A percentile compares a stretch with the other conserved stretches of the same genome.
Evolutionary conservation across 2,888 invertebrate species (phyloP).

Genomic region (Drosophila formosana): DNA sequence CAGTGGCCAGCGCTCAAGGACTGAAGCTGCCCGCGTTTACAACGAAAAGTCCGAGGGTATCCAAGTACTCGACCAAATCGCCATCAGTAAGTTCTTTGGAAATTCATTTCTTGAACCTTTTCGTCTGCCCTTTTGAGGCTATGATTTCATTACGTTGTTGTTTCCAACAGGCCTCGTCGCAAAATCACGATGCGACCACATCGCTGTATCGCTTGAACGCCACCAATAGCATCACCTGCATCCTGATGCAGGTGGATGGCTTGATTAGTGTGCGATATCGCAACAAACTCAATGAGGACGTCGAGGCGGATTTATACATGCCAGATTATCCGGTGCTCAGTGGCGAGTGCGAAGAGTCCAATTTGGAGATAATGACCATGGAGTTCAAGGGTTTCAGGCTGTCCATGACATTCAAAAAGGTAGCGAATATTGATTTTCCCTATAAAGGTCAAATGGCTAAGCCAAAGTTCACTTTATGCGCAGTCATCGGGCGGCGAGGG

Average conservation of each 20-base stretch:
- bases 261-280: slow-evolving; percentile 90
- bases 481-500: slow-evolving; percentile 95
- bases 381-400: slow-evolving; percentile 91
- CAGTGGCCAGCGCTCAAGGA: slow-evolving; percentile 77
- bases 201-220: slow-evolving; percentile 89
- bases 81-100: slow-evolving; percentile 77
- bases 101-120: neutral
- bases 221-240: slow-evolving; percentile 91
- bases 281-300: slow-evolving; percentile 88
- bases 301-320: slow-evolving; percentile 90
- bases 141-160: neutral
- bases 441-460: slow-evolving; percentile 39
- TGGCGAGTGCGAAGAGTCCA: slow-evolving; percentile 91
- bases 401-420: slow-evolving; percentile 92
- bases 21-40: slow-evolving; percentile 87
- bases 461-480: slow-evolving; percentile 5
- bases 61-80: slow-evolving; percentile 88
- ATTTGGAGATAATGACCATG: slow-evolving; percentile 89
- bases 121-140: neutral
- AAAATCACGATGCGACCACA: slow-evolving; percentile 85
- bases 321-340: slow-evolving; percentile 90
- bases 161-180: slow-evolving; percentile 78
- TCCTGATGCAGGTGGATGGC: slow-evolving; percentile 90
- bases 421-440: slow-evolving; percentile 75
- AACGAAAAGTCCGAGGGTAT: slow-evolving; percentile 88